Percentiles rank a stretch among this genome's conserved stretches.
Evolutionary conservation across 2,797 vertebrate genomes (phyloP).

Genomic region (Chiloscyllium punctatum): DNA sequence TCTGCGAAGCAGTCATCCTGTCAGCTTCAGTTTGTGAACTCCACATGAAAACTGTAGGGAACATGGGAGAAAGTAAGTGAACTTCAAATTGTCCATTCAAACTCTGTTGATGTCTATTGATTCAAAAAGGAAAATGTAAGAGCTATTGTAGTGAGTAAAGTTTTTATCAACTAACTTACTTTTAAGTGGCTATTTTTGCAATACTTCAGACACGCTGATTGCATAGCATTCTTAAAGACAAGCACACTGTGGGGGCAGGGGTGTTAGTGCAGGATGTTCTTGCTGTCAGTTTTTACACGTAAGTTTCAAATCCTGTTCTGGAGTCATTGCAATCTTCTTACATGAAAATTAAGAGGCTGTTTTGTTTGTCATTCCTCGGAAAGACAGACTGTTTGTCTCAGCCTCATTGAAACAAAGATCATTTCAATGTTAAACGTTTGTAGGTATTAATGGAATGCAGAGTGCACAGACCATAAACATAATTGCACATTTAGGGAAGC

Average conservation of each 20-base stretch:
- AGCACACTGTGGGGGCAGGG: no score
- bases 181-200: background rate
- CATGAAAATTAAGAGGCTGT: background rate
- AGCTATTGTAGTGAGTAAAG: background rate
- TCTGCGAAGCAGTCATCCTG: background rate
- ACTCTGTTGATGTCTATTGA: background rate
- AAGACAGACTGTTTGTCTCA: background rate
- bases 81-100: background rate
- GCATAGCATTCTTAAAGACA: background rate
- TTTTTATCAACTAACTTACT: background rate
- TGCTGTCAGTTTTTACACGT: background rate
- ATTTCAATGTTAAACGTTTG: background rate
- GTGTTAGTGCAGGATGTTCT: no score
- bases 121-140: background rate
- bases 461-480: background rate
- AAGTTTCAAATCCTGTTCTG: background rate
- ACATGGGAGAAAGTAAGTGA: background rate
- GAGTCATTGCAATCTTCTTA: background rate
- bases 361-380: background rate
- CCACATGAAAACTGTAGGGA: background rate
- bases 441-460: background rate
- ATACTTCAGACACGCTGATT: background rate
- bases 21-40: background rate
- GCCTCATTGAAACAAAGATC: background rate
- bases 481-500: background rate